Percentiles rank a stretch among this genome's conserved stretches.
Conservation (phyloP, 2,888 invertebrate genomes). For the Protophormia terraenovae region DNA sequence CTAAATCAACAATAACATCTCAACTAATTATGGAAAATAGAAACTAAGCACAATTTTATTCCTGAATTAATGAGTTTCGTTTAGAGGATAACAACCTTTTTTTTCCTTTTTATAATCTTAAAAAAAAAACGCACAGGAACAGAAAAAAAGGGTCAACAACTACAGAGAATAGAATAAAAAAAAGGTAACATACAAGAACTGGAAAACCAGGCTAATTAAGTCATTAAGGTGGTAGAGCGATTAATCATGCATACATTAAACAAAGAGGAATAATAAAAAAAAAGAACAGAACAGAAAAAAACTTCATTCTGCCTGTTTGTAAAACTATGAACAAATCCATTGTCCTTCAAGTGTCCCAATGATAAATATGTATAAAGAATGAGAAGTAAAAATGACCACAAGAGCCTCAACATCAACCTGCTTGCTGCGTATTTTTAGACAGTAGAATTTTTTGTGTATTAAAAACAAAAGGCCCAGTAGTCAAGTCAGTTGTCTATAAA, state of each 20-base stretch:
- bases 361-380: slow-evolving; percentile 27
- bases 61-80: slow-evolving; percentile 55
- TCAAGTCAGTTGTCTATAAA: slow-evolving; percentile 31
- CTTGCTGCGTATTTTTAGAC: slow-evolving; percentile 61
- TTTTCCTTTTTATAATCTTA: slow-evolving; percentile 13
- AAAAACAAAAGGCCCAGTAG: slow-evolving; percentile 41
- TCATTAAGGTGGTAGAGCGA: slow-evolving; percentile 64
- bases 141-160: slow-evolving; percentile 37
- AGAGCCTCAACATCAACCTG: slow-evolving; percentile 32
- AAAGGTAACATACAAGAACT: slow-evolving; percentile 36
- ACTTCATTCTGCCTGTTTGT: not conserved
- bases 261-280: not conserved
- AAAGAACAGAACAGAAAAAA: slow-evolving; percentile 16
- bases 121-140: not conserved
- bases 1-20: slow-evolving; percentile 44
- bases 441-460: slow-evolving; percentile 19
- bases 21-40: slow-evolving; percentile 59
- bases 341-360: slow-evolving; percentile 50
- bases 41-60: slow-evolving; percentile 42
- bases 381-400: slow-evolving; percentile 26
- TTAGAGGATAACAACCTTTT: slow-evolving; percentile 46
- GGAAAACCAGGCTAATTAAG: slow-evolving; percentile 60
- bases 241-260: slow-evolving; percentile 65
- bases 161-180: not conserved
- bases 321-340: slow-evolving; percentile 41